These are phyloP conservation scores for Acrossocheilus fasciatus DNA, from an alignment of 2,797 vertebrate genomes.

Conservation along the genomic window DNA sequence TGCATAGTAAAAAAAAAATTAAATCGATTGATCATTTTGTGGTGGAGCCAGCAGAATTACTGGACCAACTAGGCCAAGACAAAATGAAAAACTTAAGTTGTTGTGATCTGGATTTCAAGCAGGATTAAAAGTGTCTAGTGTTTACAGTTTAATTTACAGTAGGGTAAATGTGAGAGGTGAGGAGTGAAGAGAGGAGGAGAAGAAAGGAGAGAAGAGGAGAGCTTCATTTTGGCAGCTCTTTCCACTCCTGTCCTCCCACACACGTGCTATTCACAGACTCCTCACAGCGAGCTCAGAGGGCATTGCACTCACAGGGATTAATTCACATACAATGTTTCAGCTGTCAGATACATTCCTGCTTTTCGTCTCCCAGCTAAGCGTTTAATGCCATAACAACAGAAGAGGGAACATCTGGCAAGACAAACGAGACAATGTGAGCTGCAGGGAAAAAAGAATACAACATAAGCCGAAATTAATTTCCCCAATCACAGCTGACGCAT, in stretches of 20 bases:
- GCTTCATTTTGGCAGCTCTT: conserved; percentile 46
- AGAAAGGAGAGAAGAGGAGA: neutral
- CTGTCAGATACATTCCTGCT: conserved; percentile 48
- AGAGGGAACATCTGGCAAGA: conserved; percentile 58
- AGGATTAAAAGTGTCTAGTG: neutral
- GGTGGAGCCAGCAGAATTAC: neutral
- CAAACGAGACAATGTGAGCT: conserved; percentile 55
- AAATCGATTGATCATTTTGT: neutral
- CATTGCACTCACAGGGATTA: conserved; percentile 41
- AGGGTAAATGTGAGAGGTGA: conserved; percentile 17
- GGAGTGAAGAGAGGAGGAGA: neutral
- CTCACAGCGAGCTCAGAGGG: conserved; percentile 48
- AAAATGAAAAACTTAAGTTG: neutral
- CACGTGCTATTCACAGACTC: conserved; percentile 53
- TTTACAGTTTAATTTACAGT: conserved; percentile 28
- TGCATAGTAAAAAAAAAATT: neutral
- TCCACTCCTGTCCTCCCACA: conserved; percentile 46
- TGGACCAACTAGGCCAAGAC: neutral
- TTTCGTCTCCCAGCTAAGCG: conserved; percentile 31
- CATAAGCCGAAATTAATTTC: conserved; percentile 68
- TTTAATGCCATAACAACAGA: conserved; percentile 57
- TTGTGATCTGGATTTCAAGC: neutral
- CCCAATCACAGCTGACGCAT: conserved; percentile 60
- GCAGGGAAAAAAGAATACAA: conserved; percentile 45
- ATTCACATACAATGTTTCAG: conserved; percentile 53